These are phyloP conservation scores for Enteromius mattozi DNA, from an alignment of 2,797 vertebrate genomes.

Conservation along the genomic window DNA sequence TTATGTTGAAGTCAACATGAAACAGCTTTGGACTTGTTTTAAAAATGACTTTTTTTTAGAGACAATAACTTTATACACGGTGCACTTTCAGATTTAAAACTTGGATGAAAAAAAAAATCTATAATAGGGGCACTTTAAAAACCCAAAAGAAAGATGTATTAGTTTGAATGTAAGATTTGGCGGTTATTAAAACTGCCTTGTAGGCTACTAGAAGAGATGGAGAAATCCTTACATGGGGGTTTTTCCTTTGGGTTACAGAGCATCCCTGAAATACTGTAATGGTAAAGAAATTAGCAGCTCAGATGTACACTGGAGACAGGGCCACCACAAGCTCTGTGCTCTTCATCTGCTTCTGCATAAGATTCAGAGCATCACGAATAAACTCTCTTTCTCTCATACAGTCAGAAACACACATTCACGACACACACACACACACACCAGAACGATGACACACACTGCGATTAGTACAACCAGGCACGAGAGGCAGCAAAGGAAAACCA, in stretches of 20 bases:
- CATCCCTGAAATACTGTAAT: background rate
- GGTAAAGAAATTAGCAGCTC: background rate
- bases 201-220: background rate
- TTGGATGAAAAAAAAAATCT: no score
- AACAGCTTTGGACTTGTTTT: no score
- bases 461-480: constrained; percentile 12
- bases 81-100: no score
- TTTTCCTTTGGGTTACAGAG: background rate
- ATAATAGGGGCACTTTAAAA: no score
- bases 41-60: no score
- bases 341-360: constrained; percentile 7
- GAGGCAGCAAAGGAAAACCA: constrained; percentile 34
- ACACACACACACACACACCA: background rate
- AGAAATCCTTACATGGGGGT: background rate
- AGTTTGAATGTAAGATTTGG: background rate
- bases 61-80: no score
- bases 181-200: background rate
- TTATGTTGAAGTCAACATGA: no score
- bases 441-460: constrained; percentile 34
- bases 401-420: background rate
- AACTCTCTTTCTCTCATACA: background rate
- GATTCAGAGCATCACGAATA: background rate
- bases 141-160: no score
- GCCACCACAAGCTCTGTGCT: background rate
- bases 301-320: background rate